phyloP scores from a whole-genome alignment of 2,888 invertebrate species.

The Tortrix viridana region DNA sequence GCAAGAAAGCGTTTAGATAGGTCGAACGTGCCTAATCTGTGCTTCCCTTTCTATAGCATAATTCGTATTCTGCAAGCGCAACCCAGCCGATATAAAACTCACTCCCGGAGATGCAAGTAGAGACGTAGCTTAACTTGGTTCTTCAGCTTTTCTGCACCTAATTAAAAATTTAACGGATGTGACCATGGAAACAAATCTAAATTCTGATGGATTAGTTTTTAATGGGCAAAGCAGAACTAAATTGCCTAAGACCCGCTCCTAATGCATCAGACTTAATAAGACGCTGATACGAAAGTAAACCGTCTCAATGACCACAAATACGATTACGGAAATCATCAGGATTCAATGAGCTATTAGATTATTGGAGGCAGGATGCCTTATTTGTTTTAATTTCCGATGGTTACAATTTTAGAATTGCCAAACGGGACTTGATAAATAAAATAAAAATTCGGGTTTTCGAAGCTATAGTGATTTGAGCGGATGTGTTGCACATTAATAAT shows the following conservation, averaged over 20 bases:
- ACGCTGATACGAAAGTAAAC: constrained; percentile 30
- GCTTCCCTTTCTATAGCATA: no score
- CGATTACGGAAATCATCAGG: constrained; percentile 26
- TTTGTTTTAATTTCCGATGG: neutral
- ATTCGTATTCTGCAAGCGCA: no score
- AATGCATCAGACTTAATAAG: constrained; percentile 34
- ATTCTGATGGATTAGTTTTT: constrained; percentile 39
- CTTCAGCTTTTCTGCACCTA: neutral
- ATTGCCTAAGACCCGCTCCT: constrained; percentile 34
- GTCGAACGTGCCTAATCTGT: no score
- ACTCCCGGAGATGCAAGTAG: no score
- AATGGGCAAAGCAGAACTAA: constrained; percentile 33
- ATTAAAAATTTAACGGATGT: neutral
- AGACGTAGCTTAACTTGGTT: no score
- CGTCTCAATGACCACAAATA: constrained; percentile 13
- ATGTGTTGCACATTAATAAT: no score
- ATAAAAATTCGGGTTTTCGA: no score
- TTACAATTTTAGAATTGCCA: no score
- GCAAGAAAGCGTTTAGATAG: no score
- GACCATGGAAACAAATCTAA: constrained; percentile 12
- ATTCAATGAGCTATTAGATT: neutral
- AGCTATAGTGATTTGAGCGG: no score
- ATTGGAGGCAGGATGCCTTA: neutral
- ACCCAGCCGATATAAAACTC: no score
- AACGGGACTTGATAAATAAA: no score